Base-by-base conservation (phyloP, 2,888 invertebrate genomes). In the Apamea epomidion region DNA sequence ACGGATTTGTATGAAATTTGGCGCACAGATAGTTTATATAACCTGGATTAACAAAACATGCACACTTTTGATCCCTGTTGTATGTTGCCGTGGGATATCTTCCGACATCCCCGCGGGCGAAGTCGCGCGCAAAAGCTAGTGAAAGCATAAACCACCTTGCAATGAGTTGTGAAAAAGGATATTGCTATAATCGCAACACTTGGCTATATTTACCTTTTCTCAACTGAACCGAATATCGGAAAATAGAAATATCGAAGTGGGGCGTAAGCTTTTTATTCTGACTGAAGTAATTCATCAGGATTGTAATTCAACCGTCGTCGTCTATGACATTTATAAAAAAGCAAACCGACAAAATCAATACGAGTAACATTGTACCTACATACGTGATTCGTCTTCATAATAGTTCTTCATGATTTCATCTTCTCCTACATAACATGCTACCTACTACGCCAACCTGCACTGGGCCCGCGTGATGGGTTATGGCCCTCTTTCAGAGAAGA, bases 321-420 rank as follows among this genome's bases (percentile, higher is more conserved):
- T 37, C 51, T 48, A 6, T 62, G 60, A 76, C 37, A 25, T 12
- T 75, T 37, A 75, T 51, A 48, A n/a, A 74, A 72, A 73, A 73
- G n/a, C 8, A 29, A 72, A 14, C 16, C 18, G 16, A 73, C 54
- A 29, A 29, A 42, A 72, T 16, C n/a, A 7, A 25, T 25, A 62
- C 2, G 21, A 71, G 14, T n/a, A 72, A 51, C 14, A 51, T 14
- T 71, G 18, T n/a, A 37, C 25, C 2, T 16, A 42, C 6, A 21
- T 3, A 58, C 0, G 58, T 71, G 16, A 16, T 2, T 18, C 5
- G 8, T 58, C 7, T 32, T 29, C 5, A 73, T 29, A 5, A 51
- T 21, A 37, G 29, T 74, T 29, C 37, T 51, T 75, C 10, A 75
- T 75, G 18, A 32, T 48, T 71, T 32, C 7, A 0, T 29, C 2